phyloP scores from a whole-genome alignment of 2,113 vertebrate genomes.

The Monopterus albus region DNA sequence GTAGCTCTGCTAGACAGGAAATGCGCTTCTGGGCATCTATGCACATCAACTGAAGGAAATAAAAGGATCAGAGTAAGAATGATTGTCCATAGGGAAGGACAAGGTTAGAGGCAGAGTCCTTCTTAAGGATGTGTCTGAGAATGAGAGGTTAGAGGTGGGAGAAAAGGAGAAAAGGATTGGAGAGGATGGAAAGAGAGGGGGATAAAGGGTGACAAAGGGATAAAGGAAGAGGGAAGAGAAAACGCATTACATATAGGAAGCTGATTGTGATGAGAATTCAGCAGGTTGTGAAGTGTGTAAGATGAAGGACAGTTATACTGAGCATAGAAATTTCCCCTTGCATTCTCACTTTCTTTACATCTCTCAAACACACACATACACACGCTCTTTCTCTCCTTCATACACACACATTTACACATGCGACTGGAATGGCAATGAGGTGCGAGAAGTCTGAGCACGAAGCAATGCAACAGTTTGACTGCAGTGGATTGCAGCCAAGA shows the following conservation, averaged over 20 bases:
- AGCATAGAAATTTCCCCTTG: conserved; percentile 16
- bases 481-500: conserved; percentile 69
- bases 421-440: conserved; percentile 71
- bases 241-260: conserved; percentile 15
- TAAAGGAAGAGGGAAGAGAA: background rate
- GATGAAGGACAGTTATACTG: conserved; percentile 38
- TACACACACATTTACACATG: conserved; percentile 35
- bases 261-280: conserved; percentile 29
- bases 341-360: conserved; percentile 43
- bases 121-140: conserved; percentile 43
- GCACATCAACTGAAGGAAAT: conserved; percentile 86
- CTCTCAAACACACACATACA: background rate
- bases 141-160: conserved; percentile 20
- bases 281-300: conserved; percentile 28
- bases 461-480: conserved; percentile 81
- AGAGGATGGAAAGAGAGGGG: background rate
- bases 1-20: conserved; percentile 88
- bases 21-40: conserved; percentile 88
- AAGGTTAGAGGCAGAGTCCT: conserved; percentile 32
- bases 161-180: background rate
- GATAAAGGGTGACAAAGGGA: background rate
- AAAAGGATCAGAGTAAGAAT: conserved; percentile 35
- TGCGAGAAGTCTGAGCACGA: conserved; percentile 67
- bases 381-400: background rate
- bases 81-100: conserved; percentile 12